Percentiles rank a stretch among this genome's conserved stretches.
Evolutionary conservation across 2,113 vertebrate genomes (phyloP).

Genomic region (Urocolius indicus): DNA sequence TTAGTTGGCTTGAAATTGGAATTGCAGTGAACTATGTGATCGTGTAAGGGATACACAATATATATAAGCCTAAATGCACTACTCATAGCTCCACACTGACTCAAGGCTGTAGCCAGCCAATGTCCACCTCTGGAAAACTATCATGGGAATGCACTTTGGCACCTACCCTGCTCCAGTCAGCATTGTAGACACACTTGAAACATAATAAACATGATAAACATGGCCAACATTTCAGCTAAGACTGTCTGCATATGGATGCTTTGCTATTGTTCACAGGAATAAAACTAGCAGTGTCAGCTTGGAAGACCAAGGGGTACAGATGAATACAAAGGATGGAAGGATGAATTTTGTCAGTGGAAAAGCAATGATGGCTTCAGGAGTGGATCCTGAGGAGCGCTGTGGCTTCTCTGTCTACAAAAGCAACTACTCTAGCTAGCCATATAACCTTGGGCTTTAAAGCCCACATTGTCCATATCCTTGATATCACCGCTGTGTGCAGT

Average conservation of each 20-base stretch:
- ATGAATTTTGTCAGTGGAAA: not conserved
- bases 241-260: not conserved
- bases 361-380: not conserved
- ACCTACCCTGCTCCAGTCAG: not conserved
- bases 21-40: not conserved
- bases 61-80: not conserved
- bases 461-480: not conserved
- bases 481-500: not conserved
- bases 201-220: not conserved
- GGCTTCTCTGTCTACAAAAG: not conserved
- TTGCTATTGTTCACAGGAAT: not conserved
- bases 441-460: not conserved
- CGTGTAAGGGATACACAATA: accelerated
- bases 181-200: not conserved
- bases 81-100: not conserved
- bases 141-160: not conserved
- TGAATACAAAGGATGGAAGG: not conserved
- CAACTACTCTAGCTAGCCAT: not conserved
- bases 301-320: not conserved
- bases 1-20: not conserved
- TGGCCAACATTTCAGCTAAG: not conserved
- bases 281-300: not conserved
- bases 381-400: not conserved
- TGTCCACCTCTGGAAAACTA: not conserved
- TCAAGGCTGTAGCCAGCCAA: not conserved